A percentile compares a stretch with the other conserved stretches of the same genome.
phyloP scores from a whole-genome alignment of 2,113 vertebrate species.

The Phalacrocorax brasilianus region DNA sequence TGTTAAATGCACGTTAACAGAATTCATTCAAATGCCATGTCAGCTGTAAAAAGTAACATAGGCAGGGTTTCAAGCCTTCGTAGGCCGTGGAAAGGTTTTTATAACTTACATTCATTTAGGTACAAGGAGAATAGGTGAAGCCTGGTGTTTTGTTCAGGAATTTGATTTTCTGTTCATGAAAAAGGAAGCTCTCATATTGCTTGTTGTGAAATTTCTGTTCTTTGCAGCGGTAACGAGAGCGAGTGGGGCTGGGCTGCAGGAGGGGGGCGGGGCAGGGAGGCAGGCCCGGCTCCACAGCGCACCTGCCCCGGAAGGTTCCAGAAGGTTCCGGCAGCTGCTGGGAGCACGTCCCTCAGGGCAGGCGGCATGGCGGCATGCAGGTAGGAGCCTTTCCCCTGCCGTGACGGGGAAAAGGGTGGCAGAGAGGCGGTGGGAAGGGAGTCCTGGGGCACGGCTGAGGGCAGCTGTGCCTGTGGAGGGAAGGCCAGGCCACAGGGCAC shows the following conservation, averaged over 20 bases:
- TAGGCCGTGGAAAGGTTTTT: accelerated
- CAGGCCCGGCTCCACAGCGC: background rate
- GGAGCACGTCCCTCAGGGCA: accelerated
- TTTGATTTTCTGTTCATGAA: background rate
- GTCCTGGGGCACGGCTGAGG: background rate
- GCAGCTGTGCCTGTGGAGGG: background rate
- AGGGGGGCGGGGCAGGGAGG: background rate
- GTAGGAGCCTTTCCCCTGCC: accelerated
- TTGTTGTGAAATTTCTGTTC: accelerated
- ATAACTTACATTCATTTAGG: accelerated
- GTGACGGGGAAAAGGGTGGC: accelerated
- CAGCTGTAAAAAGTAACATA: accelerated
- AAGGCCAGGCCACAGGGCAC: accelerated
- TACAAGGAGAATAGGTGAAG: background rate
- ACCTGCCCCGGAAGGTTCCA: background rate
- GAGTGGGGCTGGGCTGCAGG: background rate
- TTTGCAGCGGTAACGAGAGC: background rate
- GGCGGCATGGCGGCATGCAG: accelerated
- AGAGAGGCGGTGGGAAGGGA: background rate
- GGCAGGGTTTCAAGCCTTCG: background rate
- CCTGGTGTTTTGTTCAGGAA: too few relatives aligned
- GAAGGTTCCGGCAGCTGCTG: background rate
- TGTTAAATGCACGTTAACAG: accelerated
- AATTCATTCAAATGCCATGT: accelerated
- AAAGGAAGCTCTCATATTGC: accelerated